A percentile compares a stretch with the other conserved stretches of the same genome.
phyloP scores from a whole-genome alignment of 1,140 invertebrate genomes.

The Leptopilina boulardi region DNA sequence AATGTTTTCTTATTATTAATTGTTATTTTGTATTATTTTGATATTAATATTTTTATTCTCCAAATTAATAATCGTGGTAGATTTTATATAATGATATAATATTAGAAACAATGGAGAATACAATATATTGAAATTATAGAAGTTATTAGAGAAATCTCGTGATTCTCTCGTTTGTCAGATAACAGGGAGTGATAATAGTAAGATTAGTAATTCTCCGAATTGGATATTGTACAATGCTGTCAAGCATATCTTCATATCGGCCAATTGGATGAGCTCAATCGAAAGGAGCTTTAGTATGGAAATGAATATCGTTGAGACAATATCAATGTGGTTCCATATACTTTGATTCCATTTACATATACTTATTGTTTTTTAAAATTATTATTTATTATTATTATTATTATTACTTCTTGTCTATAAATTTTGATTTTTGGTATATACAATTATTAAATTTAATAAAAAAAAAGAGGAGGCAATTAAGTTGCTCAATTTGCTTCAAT shows the following conservation, averaged over 20 bases:
- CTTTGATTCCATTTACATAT: background rate
- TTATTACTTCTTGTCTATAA: too few species aligned
- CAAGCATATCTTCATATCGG: constrained; percentile 22
- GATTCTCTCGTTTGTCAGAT: constrained; percentile 1
- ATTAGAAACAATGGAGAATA: too few species aligned
- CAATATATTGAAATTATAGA: too few species aligned
- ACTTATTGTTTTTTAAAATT: background rate
- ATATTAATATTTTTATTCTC: too few species aligned
- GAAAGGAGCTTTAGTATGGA: constrained; percentile 15
- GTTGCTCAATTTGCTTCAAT: background rate
- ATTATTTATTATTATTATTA: too few species aligned
- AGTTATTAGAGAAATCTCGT: background rate
- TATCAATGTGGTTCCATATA: background rate
- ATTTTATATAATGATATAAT: too few species aligned
- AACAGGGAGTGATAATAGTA: constrained; percentile 10
- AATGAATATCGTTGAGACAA: constrained; percentile 13
- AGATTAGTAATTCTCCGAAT: constrained; percentile 25
- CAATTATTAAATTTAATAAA: too few species aligned
- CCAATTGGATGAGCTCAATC: background rate
- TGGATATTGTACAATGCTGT: constrained; percentile 22
- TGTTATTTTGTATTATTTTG: too few species aligned
- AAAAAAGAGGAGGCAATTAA: too few species aligned
- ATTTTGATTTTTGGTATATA: too few species aligned
- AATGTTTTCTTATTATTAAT: too few species aligned
- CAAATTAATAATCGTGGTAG: too few species aligned